A percentile compares a stretch with the other conserved stretches of the same genome.
phyloP scores from a whole-genome alignment of 2,797 vertebrate genomes.

The Lates japonicus region DNA sequence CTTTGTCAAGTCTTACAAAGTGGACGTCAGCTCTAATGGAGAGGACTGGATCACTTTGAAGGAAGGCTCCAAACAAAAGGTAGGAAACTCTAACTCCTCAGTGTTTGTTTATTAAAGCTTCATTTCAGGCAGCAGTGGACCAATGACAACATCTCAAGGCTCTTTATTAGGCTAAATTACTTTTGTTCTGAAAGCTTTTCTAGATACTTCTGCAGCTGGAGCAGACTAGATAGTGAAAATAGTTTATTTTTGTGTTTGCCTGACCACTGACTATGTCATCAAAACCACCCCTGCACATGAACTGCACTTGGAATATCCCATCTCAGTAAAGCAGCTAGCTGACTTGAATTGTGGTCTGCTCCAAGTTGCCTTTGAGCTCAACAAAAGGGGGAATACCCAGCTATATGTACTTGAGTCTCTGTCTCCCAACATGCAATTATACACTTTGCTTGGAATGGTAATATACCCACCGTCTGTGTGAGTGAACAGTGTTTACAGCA shows the following conservation, averaged over 20 bases:
- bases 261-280: constrained; percentile 29
- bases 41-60: constrained; percentile 99
- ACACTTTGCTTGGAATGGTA: constrained; percentile 65
- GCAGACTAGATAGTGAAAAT: background rate
- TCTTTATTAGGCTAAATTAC: background rate
- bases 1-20: constrained; percentile 93
- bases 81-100: constrained; percentile 66
- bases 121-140: background rate
- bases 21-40: constrained; percentile 97
- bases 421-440: constrained; percentile 63
- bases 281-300: constrained; percentile 32
- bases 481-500: constrained; percentile 45
- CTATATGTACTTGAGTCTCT: constrained; percentile 44
- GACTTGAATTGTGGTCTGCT: constrained; percentile 57
- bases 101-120: background rate
- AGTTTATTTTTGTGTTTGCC: constrained; percentile 14
- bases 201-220: background rate
- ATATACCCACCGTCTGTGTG: constrained; percentile 40
- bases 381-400: constrained; percentile 57
- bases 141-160: background rate
- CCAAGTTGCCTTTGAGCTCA: constrained; percentile 53
- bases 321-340: constrained; percentile 41
- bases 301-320: constrained; percentile 40
- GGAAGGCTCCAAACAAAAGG: constrained; percentile 94
- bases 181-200: background rate